Conservation (phyloP, 53 echinoderm and acorn worm species). For the Holothuria leucospilota region DNA sequence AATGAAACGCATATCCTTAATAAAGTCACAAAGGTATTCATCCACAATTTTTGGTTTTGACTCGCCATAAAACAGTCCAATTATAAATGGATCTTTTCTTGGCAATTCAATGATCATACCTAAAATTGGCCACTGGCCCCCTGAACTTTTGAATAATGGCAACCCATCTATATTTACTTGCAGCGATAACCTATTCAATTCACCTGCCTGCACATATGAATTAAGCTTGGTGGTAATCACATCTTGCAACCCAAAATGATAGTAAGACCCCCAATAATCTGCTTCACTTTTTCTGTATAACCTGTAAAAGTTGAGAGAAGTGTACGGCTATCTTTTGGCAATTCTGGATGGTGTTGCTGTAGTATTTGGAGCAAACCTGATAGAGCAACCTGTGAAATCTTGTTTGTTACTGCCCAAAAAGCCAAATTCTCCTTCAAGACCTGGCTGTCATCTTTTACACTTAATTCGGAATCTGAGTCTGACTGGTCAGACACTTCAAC, state of each 20-base stretch:
- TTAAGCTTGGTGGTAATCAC: not conserved
- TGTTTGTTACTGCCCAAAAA: not conserved
- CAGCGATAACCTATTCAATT: too few relatives aligned
- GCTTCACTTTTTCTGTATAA: slow-evolving; percentile 8
- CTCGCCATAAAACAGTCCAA: slow-evolving; percentile 15
- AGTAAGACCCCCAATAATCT: slow-evolving; percentile 61
- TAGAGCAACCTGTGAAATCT: not conserved
- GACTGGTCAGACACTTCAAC: too few relatives aligned
- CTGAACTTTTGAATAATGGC: slow-evolving; percentile 50
- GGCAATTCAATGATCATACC: not conserved
- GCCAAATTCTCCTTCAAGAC: not conserved
- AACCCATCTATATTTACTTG: slow-evolving; percentile 70
- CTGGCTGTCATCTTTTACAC: not conserved
- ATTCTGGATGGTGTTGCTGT: slow-evolving; percentile 37
- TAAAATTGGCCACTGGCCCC: slow-evolving; percentile 63
- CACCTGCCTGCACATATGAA: too few relatives aligned
- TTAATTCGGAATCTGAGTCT: not conserved
- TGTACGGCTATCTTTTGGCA: slow-evolving; percentile 64
- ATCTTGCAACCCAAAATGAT: slow-evolving; percentile 54
- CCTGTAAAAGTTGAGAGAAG: slow-evolving; percentile 33
- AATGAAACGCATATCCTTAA: not conserved
- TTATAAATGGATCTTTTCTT: not conserved
- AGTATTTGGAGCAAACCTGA: slow-evolving; percentile 34
- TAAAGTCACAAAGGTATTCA: slow-evolving; percentile 12
- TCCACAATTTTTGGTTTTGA: not conserved